Evolutionary conservation across 2,113 vertebrate genomes (phyloP).

Genomic region (Lethenteron reissneri): DNA sequence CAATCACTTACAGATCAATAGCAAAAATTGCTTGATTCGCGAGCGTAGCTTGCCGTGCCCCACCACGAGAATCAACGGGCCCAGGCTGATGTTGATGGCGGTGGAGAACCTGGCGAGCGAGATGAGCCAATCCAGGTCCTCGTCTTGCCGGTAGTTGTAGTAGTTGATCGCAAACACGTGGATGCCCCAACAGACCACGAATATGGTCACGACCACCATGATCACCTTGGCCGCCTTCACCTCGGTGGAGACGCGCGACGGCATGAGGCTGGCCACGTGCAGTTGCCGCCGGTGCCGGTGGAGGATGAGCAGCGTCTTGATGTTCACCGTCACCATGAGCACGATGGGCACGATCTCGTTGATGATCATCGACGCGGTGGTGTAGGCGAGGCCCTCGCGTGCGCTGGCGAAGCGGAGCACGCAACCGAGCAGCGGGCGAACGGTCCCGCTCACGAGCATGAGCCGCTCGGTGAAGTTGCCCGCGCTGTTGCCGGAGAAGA

Average conservation of each 20-base stretch:
- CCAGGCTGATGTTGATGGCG: constrained; percentile 32
- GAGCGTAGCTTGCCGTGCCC: constrained; percentile 27
- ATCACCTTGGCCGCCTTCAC: constrained; percentile 33
- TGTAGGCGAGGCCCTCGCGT: constrained; percentile 22
- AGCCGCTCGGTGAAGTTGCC: constrained; percentile 28
- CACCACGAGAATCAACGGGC: constrained; percentile 32
- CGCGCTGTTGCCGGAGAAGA: constrained; percentile 15
- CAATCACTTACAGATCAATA: too few species aligned
- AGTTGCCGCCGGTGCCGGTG: constrained; percentile 28
- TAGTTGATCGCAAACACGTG: constrained; percentile 35
- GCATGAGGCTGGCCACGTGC: constrained; percentile 12
- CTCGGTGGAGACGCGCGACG: constrained; percentile 21
- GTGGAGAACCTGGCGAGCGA: constrained; percentile 32
- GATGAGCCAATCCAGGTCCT: constrained; percentile 23
- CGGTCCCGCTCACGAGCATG: constrained; percentile 42
- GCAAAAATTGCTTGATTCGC: too few species aligned
- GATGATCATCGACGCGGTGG: constrained; percentile 25
- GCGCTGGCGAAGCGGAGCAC: constrained; percentile 29
- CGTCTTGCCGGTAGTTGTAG: constrained; percentile 29
- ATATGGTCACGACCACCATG: constrained; percentile 25
- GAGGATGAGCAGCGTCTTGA: constrained; percentile 24
- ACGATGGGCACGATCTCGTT: constrained; percentile 29
- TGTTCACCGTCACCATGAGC: constrained; percentile 30
- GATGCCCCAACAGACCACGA: constrained; percentile 31
- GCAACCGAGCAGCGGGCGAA: constrained; percentile 33